phyloP scores from a whole-genome alignment of 1,140 invertebrate species.

The Diachasma alloeum region DNA sequence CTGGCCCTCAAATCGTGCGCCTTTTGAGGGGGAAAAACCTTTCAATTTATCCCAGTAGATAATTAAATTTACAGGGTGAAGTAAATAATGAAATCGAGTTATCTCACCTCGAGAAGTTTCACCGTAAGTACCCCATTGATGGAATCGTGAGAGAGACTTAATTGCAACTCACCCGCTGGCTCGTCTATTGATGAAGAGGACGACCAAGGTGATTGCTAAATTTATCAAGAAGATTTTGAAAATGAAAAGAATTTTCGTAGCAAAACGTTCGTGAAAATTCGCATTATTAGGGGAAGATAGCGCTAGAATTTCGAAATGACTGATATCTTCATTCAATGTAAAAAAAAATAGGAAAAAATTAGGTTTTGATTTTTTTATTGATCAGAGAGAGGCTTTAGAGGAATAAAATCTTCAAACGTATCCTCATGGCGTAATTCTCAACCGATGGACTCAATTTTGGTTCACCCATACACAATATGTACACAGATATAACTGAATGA shows the following conservation, averaged over 20 bases:
- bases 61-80: background rate
- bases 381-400: too few species aligned
- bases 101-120: constrained; percentile 62
- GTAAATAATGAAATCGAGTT: background rate
- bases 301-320: too few species aligned
- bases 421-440: too few species aligned
- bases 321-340: too few species aligned
- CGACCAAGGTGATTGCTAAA: constrained; percentile 41
- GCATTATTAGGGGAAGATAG: too few species aligned
- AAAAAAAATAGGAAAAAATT: too few species aligned
- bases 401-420: too few species aligned
- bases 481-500: too few species aligned
- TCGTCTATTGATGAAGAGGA: constrained; percentile 54
- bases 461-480: too few species aligned
- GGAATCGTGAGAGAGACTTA: constrained; percentile 63
- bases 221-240: too few species aligned
- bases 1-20: constrained; percentile 69
- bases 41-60: background rate
- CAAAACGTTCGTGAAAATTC: background rate
- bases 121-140: constrained; percentile 65
- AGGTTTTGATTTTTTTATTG: too few species aligned
- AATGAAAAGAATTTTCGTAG: background rate
- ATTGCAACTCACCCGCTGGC: constrained; percentile 62
- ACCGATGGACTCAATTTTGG: too few species aligned
- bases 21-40: constrained; percentile 37